Evolutionary conservation across 2,797 vertebrate species (phyloP).

Genomic region (Adrianichthys oophorus): DNA sequence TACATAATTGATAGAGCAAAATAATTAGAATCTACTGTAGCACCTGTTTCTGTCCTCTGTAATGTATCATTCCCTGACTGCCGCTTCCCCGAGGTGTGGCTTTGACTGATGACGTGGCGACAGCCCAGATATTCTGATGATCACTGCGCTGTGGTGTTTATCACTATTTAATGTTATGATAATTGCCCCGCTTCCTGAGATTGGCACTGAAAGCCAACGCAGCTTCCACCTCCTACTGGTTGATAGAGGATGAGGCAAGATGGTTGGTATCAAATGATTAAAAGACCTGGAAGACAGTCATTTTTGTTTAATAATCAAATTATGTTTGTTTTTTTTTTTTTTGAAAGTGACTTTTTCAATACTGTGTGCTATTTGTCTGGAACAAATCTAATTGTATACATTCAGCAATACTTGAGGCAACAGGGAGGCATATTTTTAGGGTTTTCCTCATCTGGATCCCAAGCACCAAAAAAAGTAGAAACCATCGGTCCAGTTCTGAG

Average conservation of each 20-base stretch:
- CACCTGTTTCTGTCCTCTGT: slow-evolving; percentile 78
- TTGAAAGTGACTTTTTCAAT: no score
- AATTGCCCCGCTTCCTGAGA: slow-evolving; percentile 73
- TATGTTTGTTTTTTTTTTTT: no score
- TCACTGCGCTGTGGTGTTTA: slow-evolving; percentile 68
- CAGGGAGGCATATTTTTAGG: no score
- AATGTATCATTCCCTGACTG: slow-evolving; percentile 73
- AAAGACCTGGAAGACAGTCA: slow-evolving; percentile 21
- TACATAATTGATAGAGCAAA: slow-evolving; percentile 81
- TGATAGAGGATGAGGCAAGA: slow-evolving; percentile 37
- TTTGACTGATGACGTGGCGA: slow-evolving; percentile 70
- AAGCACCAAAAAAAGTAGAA: no score
- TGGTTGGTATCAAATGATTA: slow-evolving; percentile 30
- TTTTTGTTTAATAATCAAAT: no score
- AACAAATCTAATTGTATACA: no score
- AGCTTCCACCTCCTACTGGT: slow-evolving; percentile 50
- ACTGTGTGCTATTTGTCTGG: no score
- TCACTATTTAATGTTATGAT: slow-evolving; percentile 76
- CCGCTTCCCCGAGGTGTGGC: slow-evolving; percentile 53
- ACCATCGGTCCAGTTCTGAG: no score
- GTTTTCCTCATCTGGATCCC: no score
- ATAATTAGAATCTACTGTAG: slow-evolving; percentile 76
- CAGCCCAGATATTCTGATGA: slow-evolving; percentile 73
- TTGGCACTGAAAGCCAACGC: slow-evolving; percentile 57
- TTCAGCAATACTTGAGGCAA: no score